Base-by-base conservation (phyloP, 2,888 invertebrate genomes). In the Girardia tigrina region DNA sequence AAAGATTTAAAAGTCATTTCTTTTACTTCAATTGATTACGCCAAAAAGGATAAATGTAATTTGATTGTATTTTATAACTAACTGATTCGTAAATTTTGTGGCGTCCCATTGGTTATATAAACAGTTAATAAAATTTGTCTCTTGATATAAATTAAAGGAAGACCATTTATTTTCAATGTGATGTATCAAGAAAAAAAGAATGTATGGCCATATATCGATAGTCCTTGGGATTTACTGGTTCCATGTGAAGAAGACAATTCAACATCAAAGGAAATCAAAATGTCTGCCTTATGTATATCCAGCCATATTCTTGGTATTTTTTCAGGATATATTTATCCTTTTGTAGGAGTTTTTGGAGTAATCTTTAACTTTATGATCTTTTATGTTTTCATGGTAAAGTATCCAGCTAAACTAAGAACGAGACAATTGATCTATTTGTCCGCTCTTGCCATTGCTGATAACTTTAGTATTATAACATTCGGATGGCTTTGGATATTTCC, bases 401-500 rank as follows among this genome's bases (percentile, higher is more conserved):
- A 72, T 20, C 26, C 26, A 12, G 16, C 28, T 28, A 26, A 26
- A 26, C 23, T 56, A n/a, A 56, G 56, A 56, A 75, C 75, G 20
- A 28, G 76, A 28, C 76, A 56, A 69, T n/a, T 42, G 6, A 76
- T 76, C 8, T 77, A 77, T 69, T 56, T 76, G 26, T 29, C 76
- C 28, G 26, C 26, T 12, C 27, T 76, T 23, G 76, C 76, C 8
- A 8, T 76, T 56, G 75, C 76, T 23, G 76, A 76, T 77, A 42
- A 23, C 16, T 28, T 77, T 26, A 76, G 27, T 29, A 26, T 76
- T 12, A 76, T 76, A 2, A 26, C 42, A 1, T 69, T 76, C 23
- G 76, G 76, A 26, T 76, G 76, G 76, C 28, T 76, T 27, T 76
- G 76, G 76, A 69, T 76, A 29, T 76, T 76, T 26, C 76, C 76